Evolutionary conservation across 2,888 invertebrate species (phyloP).

Genomic region (Pseudococcus jackbeardsleyi): DNA sequence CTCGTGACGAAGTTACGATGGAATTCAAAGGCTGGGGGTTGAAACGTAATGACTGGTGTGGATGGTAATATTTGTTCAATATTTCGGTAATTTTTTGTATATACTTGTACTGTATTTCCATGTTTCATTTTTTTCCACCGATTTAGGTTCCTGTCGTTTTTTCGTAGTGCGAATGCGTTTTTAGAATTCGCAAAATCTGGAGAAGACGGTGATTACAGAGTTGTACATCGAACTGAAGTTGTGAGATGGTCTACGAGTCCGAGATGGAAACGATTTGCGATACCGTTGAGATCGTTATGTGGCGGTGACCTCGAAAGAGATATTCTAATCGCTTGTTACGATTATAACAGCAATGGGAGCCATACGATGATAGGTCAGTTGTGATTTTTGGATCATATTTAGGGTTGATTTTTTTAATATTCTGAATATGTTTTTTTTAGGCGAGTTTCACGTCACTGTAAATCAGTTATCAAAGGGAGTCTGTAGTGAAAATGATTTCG

Average conservation of each 20-base stretch:
- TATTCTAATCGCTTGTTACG: slow-evolving; percentile 72
- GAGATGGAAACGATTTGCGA: slow-evolving; percentile 72
- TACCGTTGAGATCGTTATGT: slow-evolving; percentile 72
- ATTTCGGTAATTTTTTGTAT: background rate
- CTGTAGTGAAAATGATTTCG: slow-evolving; percentile 44
- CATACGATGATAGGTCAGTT: slow-evolving; percentile 71
- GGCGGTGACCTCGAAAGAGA: slow-evolving; percentile 73
- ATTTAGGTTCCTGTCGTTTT: slow-evolving; percentile 66
- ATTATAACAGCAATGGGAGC: slow-evolving; percentile 72
- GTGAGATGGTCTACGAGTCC: slow-evolving; percentile 73
- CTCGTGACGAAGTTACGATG: slow-evolving; percentile 69
- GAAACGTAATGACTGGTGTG: slow-evolving; percentile 69
- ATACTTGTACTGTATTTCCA: background rate
- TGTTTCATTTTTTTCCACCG: background rate
- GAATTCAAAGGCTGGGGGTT: slow-evolving; percentile 69
- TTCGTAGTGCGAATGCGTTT: slow-evolving; percentile 68
- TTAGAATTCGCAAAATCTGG: slow-evolving; percentile 70
- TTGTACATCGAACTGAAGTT: slow-evolving; percentile 74
- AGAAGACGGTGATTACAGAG: slow-evolving; percentile 71
- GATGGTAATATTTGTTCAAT: slow-evolving; percentile 33
- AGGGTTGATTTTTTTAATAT: background rate
- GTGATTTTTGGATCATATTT: background rate
- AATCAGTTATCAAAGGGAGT: slow-evolving; percentile 70
- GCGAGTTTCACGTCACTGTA: slow-evolving; percentile 71
- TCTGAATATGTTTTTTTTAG: slow-evolving; percentile 47